phyloP scores from a whole-genome alignment of 2,113 vertebrate species.

The Amphiprion ocellaris region DNA sequence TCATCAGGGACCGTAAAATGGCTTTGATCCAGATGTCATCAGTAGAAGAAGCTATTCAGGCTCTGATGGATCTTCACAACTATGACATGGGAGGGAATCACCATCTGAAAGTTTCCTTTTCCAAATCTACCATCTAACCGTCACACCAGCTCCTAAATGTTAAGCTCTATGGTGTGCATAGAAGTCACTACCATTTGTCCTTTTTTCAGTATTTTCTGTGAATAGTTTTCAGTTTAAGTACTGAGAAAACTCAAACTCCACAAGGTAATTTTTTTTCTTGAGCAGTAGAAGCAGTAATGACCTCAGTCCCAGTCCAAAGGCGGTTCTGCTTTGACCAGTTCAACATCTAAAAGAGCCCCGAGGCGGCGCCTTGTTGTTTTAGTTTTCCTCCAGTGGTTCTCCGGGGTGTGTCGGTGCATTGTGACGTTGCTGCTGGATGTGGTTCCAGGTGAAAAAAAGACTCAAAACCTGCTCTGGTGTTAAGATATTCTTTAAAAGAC shows the following conservation, averaged over 20 bases:
- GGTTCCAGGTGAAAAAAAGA: constrained; percentile 1
- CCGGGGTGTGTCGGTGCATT: too few relatives aligned
- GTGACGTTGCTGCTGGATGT: neutral
- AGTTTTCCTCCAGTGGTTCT: neutral
- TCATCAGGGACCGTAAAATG: constrained; percentile 97
- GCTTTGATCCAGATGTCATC: constrained; percentile 98
- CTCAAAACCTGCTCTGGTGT: neutral
- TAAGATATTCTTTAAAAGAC: constrained; percentile 13
- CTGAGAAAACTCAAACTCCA: constrained; percentile 13
- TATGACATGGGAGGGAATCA: constrained; percentile 98
- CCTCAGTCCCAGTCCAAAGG: neutral
- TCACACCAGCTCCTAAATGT: constrained; percentile 17
- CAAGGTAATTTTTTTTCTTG: neutral
- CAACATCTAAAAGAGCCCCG: neutral
- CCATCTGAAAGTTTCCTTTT: constrained; percentile 99
- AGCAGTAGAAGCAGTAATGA: constrained; percentile 16
- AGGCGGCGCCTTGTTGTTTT: constrained; percentile 3
- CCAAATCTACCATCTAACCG: constrained; percentile 97
- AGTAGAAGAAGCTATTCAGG: constrained; percentile 97
- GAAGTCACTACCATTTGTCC: constrained; percentile 19
- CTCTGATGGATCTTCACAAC: constrained; percentile 98
- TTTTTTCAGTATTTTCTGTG: constrained; percentile 12
- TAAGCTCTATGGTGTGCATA: constrained; percentile 13
- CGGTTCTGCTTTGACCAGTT: neutral
- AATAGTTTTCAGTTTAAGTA: constrained; percentile 10